Evolutionary conservation across 2,113 vertebrate genomes (phyloP).

Genomic region (Tiliqua scincoides): DNA sequence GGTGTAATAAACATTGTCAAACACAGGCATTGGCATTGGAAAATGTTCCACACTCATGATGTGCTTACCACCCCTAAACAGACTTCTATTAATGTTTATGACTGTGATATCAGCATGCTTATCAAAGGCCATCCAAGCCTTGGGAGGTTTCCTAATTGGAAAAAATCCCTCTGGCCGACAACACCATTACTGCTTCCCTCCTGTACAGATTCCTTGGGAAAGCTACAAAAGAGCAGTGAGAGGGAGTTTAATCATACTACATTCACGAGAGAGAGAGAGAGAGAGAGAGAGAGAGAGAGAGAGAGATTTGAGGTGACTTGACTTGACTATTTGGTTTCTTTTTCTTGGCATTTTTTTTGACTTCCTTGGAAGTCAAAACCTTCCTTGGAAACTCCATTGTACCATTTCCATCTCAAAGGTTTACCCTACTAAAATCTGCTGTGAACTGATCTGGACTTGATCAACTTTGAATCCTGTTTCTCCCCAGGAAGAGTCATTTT

Average conservation of each 20-base stretch:
- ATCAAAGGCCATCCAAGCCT: conserved; percentile 48
- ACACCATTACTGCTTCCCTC: neutral
- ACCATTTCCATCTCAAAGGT: conserved; percentile 61
- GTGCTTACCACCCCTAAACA: conserved; percentile 43
- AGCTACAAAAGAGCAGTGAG: conserved; percentile 40
- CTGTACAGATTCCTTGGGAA: conserved; percentile 43
- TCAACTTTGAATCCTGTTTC: conserved; percentile 63
- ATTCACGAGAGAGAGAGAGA: conserved; percentile 42
- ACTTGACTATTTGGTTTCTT: conserved; percentile 65
- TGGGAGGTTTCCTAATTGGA: conserved; percentile 49
- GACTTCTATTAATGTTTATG: conserved; percentile 2
- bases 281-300: neutral
- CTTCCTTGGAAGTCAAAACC: conserved; percentile 64
- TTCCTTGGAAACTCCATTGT: conserved; percentile 40
- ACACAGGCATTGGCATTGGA: conserved; percentile 29
- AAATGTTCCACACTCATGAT: conserved; percentile 4
- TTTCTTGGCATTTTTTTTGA: conserved; percentile 69
- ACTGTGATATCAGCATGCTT: conserved; percentile 45
- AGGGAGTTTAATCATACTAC: conserved; percentile 44
- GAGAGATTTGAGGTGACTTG: conserved; percentile 29
- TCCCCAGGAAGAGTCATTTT: conserved; percentile 53
- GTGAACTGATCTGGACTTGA: conserved; percentile 53
- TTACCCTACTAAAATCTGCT: conserved; percentile 53
- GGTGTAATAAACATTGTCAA: conserved; percentile 47
- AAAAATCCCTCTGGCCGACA: neutral